phyloP scores from a whole-genome alignment of 2,888 invertebrate species.

The Tachystola acroxantha region DNA sequence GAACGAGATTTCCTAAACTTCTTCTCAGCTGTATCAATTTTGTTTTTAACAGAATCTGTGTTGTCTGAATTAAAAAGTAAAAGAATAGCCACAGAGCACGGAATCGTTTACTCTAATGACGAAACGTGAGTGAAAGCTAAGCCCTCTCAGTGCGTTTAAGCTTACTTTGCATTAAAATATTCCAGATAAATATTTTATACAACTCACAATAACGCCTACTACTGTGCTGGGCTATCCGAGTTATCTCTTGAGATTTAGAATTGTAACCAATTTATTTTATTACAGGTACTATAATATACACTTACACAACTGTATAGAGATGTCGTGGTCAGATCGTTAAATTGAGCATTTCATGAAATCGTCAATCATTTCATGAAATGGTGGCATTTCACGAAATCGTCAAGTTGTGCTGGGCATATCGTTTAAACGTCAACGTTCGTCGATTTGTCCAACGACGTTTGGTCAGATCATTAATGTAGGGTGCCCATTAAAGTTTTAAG shows the following conservation, averaged over 20 bases:
- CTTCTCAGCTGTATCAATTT: not conserved
- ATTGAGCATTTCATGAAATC: no score
- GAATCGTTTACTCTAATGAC: conserved; percentile 50
- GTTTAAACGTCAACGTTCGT: no score
- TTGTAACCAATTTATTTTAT: conserved; percentile 37
- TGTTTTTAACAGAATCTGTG: conserved; percentile 3
- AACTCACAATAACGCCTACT: conserved; percentile 28
- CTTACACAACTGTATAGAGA: conserved; percentile 17
- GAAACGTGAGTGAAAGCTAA: conserved; percentile 66
- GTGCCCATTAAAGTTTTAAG: no score
- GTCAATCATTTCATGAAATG: no score
- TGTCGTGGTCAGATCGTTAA: no score
- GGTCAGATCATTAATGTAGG: no score
- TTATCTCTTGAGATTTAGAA: conserved; percentile 29
- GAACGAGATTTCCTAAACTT: no score
- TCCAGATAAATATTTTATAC: conserved; percentile 35
- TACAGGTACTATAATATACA: conserved; percentile 22
- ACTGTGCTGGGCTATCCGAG: conserved; percentile 17
- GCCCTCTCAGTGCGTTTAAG: conserved; percentile 37
- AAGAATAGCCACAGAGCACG: conserved; percentile 33
- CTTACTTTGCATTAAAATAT: conserved; percentile 47
- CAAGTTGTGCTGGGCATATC: no score
- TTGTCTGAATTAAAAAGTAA: conserved; percentile 33
- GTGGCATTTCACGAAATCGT: no score
- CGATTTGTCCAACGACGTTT: no score